phyloP scores from a whole-genome alignment of 2,797 vertebrate species.

The Acestrorhynchus altus region DNA sequence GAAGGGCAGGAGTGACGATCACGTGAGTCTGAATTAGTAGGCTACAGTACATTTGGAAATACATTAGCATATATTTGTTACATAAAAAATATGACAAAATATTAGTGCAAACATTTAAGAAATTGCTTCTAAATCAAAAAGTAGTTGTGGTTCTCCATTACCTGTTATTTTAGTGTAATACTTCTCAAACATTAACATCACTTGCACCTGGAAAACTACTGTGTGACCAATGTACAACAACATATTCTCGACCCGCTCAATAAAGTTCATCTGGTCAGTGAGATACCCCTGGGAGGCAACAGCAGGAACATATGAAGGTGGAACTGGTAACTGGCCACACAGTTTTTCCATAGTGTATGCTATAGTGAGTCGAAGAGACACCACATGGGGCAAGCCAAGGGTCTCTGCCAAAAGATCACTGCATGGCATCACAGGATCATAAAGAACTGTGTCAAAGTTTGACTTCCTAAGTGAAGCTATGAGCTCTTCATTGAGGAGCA shows the following conservation, averaged over 20 bases:
- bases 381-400: conserved; percentile 76
- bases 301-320: conserved; percentile 74
- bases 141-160: conserved; percentile 53
- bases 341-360: conserved; percentile 77
- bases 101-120: too few relatives aligned
- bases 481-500: conserved; percentile 51
- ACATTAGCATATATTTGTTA: too few relatives aligned
- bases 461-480: conserved; percentile 41
- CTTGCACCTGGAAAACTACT: neutral
- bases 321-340: conserved; percentile 80
- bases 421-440: conserved; percentile 58
- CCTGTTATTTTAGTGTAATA: conserved; percentile 77
- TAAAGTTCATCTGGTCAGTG: conserved; percentile 77
- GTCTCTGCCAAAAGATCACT: conserved; percentile 58
- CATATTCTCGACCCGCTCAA: conserved; percentile 76
- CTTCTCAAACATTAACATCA: conserved; percentile 56
- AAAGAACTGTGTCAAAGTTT: conserved; percentile 59
- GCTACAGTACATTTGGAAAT: too few relatives aligned
- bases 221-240: conserved; percentile 64
- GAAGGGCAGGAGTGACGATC: neutral
- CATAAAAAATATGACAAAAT: conserved; percentile 35
- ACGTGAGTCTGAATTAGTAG: neutral
- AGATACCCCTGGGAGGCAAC: conserved; percentile 67
- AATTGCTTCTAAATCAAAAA: too few relatives aligned
- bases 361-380: conserved; percentile 74